Percentiles rank a stretch among this genome's conserved stretches.
Evolutionary conservation across 2,888 invertebrate species (phyloP).

Genomic region (Neoascia interrupta): DNA sequence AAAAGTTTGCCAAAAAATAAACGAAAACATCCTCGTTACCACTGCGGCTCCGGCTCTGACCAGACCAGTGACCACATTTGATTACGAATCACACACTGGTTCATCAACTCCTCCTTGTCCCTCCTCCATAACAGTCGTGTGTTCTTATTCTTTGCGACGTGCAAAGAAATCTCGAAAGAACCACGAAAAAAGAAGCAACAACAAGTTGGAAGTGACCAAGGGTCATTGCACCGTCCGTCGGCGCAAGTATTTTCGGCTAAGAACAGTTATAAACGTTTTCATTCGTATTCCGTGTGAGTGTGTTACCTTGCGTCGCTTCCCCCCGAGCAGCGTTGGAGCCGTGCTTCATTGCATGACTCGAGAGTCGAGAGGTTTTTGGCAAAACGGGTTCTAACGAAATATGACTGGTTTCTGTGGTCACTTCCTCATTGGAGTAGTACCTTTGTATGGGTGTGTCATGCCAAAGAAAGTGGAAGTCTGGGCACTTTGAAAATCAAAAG

Average conservation of each 20-base stretch:
- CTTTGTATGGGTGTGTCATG: constrained; percentile 4
- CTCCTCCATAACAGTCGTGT: not conserved
- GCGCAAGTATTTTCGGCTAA: constrained; percentile 61
- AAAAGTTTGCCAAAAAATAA: constrained; percentile 38
- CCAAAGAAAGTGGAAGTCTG: constrained; percentile 49
- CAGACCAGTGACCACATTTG: constrained; percentile 52
- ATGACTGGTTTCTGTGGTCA: constrained; percentile 17
- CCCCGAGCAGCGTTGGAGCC: not conserved
- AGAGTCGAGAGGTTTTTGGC: constrained; percentile 21
- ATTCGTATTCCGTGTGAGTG: constrained; percentile 27
- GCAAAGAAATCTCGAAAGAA: constrained; percentile 8
- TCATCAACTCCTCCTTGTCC: too few species aligned
- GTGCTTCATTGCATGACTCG: constrained; percentile 50
- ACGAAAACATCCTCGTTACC: constrained; percentile 7
- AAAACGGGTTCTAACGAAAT: constrained; percentile 57
- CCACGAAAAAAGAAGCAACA: constrained; percentile 3
- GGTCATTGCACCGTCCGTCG: constrained; percentile 54
- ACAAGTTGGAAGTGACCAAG: constrained; percentile 57
- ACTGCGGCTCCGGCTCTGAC: not conserved
- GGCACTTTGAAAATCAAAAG: not conserved
- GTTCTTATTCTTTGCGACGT: constrained; percentile 33
- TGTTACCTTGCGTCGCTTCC: constrained; percentile 14
- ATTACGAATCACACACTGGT: constrained; percentile 46
- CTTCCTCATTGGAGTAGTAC: constrained; percentile 51
- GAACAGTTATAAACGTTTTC: constrained; percentile 69